A percentile compares a stretch with the other conserved stretches of the same genome.
These are phyloP conservation scores for Zaprionus capensis DNA, from an alignment of 1,140 invertebrate species.

Conservation along the genomic window DNA sequence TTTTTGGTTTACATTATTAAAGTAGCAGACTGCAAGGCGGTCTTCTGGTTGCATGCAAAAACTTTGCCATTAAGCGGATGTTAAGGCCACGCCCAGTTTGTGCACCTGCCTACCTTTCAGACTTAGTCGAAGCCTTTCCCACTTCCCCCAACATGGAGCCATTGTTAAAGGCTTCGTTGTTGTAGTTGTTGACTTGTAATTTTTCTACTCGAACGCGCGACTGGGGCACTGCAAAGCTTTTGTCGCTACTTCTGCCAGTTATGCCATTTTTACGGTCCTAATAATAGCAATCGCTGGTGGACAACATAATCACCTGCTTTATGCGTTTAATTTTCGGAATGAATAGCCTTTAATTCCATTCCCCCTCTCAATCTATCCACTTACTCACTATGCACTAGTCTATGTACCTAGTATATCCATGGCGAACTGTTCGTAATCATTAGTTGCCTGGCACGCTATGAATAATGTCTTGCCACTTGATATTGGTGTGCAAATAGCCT, in stretches of 20 bases:
- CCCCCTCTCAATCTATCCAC: not conserved
- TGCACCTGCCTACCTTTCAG: slow-evolving; percentile 35
- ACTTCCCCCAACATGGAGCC: slow-evolving; percentile 38
- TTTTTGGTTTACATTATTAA: slow-evolving; percentile 62
- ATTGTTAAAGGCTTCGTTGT: slow-evolving; percentile 43
- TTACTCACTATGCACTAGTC: not conserved
- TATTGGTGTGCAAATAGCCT: slow-evolving; percentile 73
- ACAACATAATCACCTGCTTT: slow-evolving; percentile 81
- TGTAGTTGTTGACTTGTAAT: slow-evolving; percentile 48
- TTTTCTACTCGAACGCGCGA: slow-evolving; percentile 46
- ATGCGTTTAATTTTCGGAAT: slow-evolving; percentile 83
- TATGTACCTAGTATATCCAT: slow-evolving; percentile 41
- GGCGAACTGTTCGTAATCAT: slow-evolving; percentile 71
- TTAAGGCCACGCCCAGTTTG: slow-evolving; percentile 49
- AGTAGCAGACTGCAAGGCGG: slow-evolving; percentile 21
- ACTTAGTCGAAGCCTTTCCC: not conserved
- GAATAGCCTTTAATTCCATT: slow-evolving; percentile 51
- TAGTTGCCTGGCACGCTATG: slow-evolving; percentile 69
- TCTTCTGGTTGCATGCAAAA: slow-evolving; percentile 37
- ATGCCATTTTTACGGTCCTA: slow-evolving; percentile 56
- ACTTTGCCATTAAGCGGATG: slow-evolving; percentile 52
- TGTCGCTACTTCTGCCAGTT: slow-evolving; percentile 51
- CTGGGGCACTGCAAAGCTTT: slow-evolving; percentile 42
- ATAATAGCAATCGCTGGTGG: slow-evolving; percentile 66
- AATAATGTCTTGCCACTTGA: slow-evolving; percentile 80